phyloP scores from a whole-genome alignment of 2,797 vertebrate genomes.

The Poeciliopsis presidionis region DNA sequence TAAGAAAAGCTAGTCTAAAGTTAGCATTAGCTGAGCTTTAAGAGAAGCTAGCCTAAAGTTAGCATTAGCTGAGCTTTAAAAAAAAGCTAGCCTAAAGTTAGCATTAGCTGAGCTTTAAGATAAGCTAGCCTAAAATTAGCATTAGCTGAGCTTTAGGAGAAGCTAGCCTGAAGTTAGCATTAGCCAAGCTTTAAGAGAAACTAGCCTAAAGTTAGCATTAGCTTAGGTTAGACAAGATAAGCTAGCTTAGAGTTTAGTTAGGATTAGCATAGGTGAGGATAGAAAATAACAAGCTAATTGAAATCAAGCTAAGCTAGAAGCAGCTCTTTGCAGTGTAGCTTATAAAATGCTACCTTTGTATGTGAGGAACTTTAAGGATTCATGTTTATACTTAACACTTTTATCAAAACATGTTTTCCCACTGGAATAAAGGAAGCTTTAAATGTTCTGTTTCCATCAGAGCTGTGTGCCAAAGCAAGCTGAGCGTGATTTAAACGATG shows the following conservation, averaged over 20 bases:
- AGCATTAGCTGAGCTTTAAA: neutral
- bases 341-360: neutral
- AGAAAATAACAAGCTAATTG: neutral
- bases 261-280: neutral
- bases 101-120: neutral
- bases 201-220: neutral
- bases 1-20: neutral
- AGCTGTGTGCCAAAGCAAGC: neutral
- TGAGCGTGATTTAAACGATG: too few relatives aligned
- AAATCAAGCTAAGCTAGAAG: neutral
- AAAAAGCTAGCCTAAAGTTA: neutral
- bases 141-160: too few relatives aligned
- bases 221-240: too few relatives aligned
- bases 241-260: neutral
- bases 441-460: neutral
- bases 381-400: neutral
- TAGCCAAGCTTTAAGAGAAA: too few relatives aligned
- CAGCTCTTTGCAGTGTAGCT: neutral
- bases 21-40: too few relatives aligned
- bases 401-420: neutral
- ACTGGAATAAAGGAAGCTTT: neutral
- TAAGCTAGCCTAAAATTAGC: neutral
- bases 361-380: neutral
- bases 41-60: too few relatives aligned
- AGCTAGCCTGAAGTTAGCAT: too few relatives aligned